Base-by-base conservation (phyloP, 2,888 invertebrate species). In the Osmoderma eremita region DNA sequence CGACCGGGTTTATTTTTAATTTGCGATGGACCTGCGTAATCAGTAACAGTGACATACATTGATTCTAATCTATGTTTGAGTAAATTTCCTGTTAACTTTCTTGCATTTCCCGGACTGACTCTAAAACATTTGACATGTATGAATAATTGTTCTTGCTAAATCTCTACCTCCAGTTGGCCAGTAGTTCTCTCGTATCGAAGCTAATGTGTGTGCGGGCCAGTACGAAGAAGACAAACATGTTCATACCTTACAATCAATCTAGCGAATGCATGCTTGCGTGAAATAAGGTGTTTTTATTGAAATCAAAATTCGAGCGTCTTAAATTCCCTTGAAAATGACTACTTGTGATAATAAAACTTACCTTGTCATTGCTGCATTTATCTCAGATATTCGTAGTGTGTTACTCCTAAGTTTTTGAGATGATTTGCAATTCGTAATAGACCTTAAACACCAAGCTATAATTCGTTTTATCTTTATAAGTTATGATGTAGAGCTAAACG, bases 1-100 rank as follows among this genome's bases (percentile, higher is more conserved):
- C 63, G 17, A 15, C 30, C 3, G 12, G 36, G n/a, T 17, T 49
- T 18, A 20, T 38, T 20, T 20, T 63, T 56, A 15, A 50, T 42
- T 15, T 48, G 12, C 6, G 51, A 53, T 12, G 65, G 67, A 10
- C 75, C 74, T 5, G 70, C 70, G 48, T 73, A 74, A 48, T 73
- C 75, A 15, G 73, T 49, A 6, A 72, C 73, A 6, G 62, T 50
- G 30, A 50, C 67, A 5, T 36, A 54, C 17, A 15, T 41, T 13
- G 5, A 38, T n/a, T 22, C 30, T 15, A 69, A 3, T 12, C 68
- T 39, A 15, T 42, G 20, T 10, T 49, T 36, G 3, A 68, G 66
- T 10, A 70, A 51, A 50, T 70, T 49, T 30, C 69, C 65, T 48
- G 67, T 66, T 12, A 58, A 22, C 1, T 42, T 22, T 13, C 30